Evolutionary conservation across 2,113 vertebrate genomes (phyloP), one percentile per base, ranked within the genome.

Genomic region (Gymnogyps californianus): DNA sequence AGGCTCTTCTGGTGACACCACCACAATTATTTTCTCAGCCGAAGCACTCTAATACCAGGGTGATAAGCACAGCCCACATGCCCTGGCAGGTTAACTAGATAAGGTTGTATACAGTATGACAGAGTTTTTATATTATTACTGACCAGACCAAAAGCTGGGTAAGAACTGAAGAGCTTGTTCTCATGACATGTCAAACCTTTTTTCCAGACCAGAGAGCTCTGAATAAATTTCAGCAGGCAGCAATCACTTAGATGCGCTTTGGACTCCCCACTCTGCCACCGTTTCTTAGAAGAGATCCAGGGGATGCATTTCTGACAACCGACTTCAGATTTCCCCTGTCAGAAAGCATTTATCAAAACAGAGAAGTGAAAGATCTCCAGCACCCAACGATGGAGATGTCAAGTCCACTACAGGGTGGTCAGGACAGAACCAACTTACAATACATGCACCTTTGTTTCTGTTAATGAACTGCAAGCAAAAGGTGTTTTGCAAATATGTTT

Each of bases 121-220:
- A 94, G 72, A 59, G 17, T 22, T 94, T 84, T 87, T 16, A 25
- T 64, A 49, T 87, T 93, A 49, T 72, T 69, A 83, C 49, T 89
- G 81, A 47, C 69, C 58, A 36, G 24, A 25, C 52, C 74, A 83
- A 85, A 93, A 87, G 47, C 70, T 94, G 4, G 0, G 34, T 69
- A 85, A 93, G 81, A 89, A 61, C 74, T 61, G 77, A 96, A 94
- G 70, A 83, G 61, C 58, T 91, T 92, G 36, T 96, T 96, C 83
- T 89, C 1, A 1, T 70, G 62, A 59, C 55, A 85, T 57, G 67
- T 62, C 34, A 55, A 94, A 91, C 74, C 36, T 76, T 40, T 87
- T 91, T 67, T 89, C 61, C 81, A 87, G 69, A 65, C 65, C 36
- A 34, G 44, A 89, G 54, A 61, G 38, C 40, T 71, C 77, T 58